A percentile compares a stretch with the other conserved stretches of the same genome.
Conservation (phyloP, 2,113 vertebrate genomes). For the Gobius niger region DNA sequence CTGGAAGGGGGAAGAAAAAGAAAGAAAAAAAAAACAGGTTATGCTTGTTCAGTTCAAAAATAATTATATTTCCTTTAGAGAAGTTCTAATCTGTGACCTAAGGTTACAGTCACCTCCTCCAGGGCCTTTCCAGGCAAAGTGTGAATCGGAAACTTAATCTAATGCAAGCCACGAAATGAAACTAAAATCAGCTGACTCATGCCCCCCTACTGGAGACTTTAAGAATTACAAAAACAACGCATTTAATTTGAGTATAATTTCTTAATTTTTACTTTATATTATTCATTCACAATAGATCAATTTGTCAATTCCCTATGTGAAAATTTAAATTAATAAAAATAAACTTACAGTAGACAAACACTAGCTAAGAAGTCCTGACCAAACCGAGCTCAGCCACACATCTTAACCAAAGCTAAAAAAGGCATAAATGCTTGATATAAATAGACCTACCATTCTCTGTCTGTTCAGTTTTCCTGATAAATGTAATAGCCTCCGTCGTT, state of each 20-base stretch:
- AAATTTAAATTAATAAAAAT: no score
- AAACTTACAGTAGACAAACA: no score
- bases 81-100: not conserved
- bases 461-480: not conserved
- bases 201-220: no score
- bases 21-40: conserved; percentile 9
- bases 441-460: not conserved
- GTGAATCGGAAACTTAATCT: not conserved
- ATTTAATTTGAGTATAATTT: no score
- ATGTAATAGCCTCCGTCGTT: not conserved
- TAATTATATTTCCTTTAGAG: no score
- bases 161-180: conserved; percentile 17
- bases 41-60: not conserved
- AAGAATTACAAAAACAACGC: no score
- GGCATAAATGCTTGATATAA: not conserved
- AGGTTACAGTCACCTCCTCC: not conserved
- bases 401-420: not conserved
- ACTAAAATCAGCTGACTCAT: not conserved
- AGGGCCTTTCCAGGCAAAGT: not conserved
- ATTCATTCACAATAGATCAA: no score
- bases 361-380: no score
- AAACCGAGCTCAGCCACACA: no score
- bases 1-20: not conserved
- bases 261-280: no score
- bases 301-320: no score